These are phyloP conservation scores for Hyla sarda DNA, from an alignment of 2,113 vertebrate genomes.

Conservation along the genomic window DNA sequence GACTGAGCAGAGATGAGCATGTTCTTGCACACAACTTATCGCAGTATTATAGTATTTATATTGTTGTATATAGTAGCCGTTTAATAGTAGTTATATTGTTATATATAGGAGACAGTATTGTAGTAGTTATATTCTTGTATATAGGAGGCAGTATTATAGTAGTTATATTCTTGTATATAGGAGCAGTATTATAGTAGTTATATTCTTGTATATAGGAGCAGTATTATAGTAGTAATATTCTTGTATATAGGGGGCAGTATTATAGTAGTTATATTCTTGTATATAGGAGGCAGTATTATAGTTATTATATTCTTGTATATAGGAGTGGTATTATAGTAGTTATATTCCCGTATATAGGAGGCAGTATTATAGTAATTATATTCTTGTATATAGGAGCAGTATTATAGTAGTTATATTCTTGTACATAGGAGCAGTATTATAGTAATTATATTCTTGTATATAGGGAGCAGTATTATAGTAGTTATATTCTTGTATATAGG, in stretches of 20 bases:
- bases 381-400: background rate
- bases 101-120: too few relatives aligned
- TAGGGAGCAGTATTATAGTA: constrained; percentile 3
- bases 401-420: background rate
- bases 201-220: background rate
- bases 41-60: too few relatives aligned
- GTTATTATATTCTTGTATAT: too few relatives aligned
- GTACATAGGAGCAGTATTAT: background rate
- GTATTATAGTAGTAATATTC: constrained; percentile 7
- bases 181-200: background rate
- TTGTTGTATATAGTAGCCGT: too few relatives aligned
- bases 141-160: too few relatives aligned
- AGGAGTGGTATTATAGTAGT: too few relatives aligned
- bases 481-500: constrained; percentile 7
- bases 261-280: background rate
- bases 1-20: background rate
- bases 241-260: background rate
- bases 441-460: background rate
- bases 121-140: too few relatives aligned
- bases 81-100: too few relatives aligned
- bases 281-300: too few relatives aligned
- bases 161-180: too few relatives aligned
- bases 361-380: too few relatives aligned
- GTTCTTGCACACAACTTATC: background rate
- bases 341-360: too few relatives aligned